Evolutionary conservation across 2,888 invertebrate species (phyloP), one percentile per base, ranked within the genome.

Genomic region (Hypena proboscidalis): DNA sequence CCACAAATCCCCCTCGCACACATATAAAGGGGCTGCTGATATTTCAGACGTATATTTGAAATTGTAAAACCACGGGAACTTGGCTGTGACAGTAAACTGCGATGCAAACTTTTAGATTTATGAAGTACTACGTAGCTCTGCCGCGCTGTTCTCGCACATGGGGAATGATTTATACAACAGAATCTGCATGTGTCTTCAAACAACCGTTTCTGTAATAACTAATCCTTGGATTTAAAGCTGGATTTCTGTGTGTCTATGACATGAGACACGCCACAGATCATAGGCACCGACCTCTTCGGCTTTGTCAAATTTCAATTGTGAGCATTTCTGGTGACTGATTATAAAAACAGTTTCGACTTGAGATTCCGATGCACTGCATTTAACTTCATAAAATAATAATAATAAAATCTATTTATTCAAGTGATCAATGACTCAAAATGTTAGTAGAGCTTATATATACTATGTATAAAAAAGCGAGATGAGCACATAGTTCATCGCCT

Each of bases 81-180:
- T 71, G 65, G 66, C 68, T 67, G 56, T 70, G 78, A 74, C 75
- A 67, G 74, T 71, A 72, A 77, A 79, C 72, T 78, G 77, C 67
- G 76, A 70, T 68, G 70, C 66, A 67, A 80, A 81, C 77, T 80
- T 79, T 77, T 61, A 77, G 80, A 83, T 82, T 83, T 83, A 83
- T 82, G 79, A 71, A 79, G 69, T 76, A 68, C 61, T 55, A 49
- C 55, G 58, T 58, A 62, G 57, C 61, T 67, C 66, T 39, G 41
- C 57, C 61, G 59, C 59, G 55, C 13, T 53, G 66, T 64, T 61
- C 50, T 66, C 59, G 69, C 71, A 71, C 70, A 71, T 74, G 74
- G 69, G 54, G 65, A 70, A 72, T 77, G 79, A 80, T 79, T 71
- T 76, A 80, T 71, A 47, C 49, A 44, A 26, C 62, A 42, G 45